Evolutionary conservation across 2,888 invertebrate species (phyloP).

Genomic region (Drosophila buzzatii): DNA sequence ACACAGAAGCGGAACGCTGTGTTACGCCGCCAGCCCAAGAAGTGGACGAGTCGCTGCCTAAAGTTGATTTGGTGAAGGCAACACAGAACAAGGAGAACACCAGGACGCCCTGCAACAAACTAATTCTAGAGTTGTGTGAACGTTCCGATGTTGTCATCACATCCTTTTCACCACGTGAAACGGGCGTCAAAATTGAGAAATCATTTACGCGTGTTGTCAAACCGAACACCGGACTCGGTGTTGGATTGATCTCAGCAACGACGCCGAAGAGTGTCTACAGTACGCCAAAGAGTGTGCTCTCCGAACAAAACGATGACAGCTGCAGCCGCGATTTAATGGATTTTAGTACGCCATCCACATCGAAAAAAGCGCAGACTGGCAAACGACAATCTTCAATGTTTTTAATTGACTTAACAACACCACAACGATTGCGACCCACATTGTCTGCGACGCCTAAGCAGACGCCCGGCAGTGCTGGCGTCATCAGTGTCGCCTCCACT

Average conservation of each 20-base stretch:
- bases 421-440: conserved; percentile 58
- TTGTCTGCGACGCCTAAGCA: conserved; percentile 25
- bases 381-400: conserved; percentile 78
- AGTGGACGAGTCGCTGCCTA: conserved; percentile 61
- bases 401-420: conserved; percentile 83
- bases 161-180: conserved; percentile 83
- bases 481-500: conserved; percentile 71
- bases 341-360: conserved; percentile 77
- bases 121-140: conserved; percentile 59
- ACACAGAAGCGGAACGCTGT: conserved; percentile 20
- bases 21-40: conserved; percentile 50
- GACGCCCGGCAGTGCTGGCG: conserved; percentile 49
- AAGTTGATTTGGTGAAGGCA: conserved; percentile 68
- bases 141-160: conserved; percentile 82
- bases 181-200: conserved; percentile 77
- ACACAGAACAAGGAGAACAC: conserved; percentile 76
- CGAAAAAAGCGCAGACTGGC: conserved; percentile 47
- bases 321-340: conserved; percentile 67
- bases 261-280: conserved; percentile 69
- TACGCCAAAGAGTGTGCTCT: conserved; percentile 75
- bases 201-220: conserved; percentile 78
- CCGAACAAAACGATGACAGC: conserved; percentile 67
- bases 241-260: conserved; percentile 18
- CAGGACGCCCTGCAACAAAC: conserved; percentile 55
- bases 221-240: conserved; percentile 24